Conservation (phyloP, 2,797 vertebrate species). For the Gymnothorax reevesii region DNA sequence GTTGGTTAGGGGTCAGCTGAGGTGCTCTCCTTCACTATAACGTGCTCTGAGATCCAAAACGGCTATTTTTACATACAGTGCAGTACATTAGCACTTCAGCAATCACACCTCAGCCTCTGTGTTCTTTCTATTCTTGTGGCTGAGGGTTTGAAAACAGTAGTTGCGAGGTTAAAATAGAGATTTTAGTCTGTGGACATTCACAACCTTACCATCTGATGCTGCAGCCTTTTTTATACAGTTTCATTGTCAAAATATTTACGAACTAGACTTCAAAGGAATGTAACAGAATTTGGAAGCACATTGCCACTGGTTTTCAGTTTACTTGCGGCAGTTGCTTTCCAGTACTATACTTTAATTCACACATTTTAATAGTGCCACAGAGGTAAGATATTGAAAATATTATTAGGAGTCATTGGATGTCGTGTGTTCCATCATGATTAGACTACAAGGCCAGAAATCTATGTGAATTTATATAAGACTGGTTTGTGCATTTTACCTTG, state of each 20-base stretch:
- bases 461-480: not conserved
- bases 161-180: no score
- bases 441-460: not conserved
- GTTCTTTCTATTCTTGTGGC: no score
- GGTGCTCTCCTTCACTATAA: no score
- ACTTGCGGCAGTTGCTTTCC: not conserved
- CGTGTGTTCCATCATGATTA: not conserved
- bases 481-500: not conserved
- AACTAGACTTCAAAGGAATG: not conserved
- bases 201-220: no score
- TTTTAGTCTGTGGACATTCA: no score
- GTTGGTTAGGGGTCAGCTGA: not conserved
- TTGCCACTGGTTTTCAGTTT: not conserved
- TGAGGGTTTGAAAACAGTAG: no score
- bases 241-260: no score
- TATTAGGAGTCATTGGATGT: not conserved
- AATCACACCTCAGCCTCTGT: no score
- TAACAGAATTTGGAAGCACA: not conserved
- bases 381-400: not conserved
- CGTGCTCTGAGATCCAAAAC: no score
- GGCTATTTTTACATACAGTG: no score
- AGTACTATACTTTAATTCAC: not conserved
- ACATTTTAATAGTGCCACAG: not conserved
- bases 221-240: no score
- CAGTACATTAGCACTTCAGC: no score